A percentile compares a stretch with the other conserved stretches of the same genome.
These are phyloP conservation scores for Ypsolopha sequella DNA, from an alignment of 2,888 invertebrate species.

Conservation along the genomic window DNA sequence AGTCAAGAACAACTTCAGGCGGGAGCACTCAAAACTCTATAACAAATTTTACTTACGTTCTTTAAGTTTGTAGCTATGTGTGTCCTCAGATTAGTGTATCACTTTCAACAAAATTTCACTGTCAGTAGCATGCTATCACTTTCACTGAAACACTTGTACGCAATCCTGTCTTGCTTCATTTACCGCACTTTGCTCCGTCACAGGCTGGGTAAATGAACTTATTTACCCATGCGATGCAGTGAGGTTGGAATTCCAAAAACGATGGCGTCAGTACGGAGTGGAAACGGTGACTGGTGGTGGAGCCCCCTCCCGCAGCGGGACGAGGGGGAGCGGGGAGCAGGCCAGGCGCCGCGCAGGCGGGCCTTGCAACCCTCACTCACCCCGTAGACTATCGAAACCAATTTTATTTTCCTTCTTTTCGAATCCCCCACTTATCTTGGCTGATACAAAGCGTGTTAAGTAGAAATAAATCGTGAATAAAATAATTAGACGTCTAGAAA, in stretches of 20 bases:
- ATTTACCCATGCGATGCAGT: slow-evolving; percentile 1
- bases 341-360: slow-evolving; percentile 11
- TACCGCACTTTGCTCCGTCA: not conserved
- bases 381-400: slow-evolving; percentile 21
- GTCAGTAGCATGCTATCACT: not conserved
- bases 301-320: not conserved
- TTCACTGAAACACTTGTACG: not conserved
- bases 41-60: too few relatives aligned
- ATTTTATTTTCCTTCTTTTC: slow-evolving; percentile 41
- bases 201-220: not conserved
- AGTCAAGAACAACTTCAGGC: too few relatives aligned
- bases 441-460: slow-evolving; percentile 14
- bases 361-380: slow-evolving; percentile 4
- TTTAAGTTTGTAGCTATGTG: too few relatives aligned
- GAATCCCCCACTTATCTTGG: slow-evolving; percentile 35
- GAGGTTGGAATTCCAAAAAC: not conserved
- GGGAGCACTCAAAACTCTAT: too few relatives aligned
- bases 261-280: slow-evolving; percentile 2
- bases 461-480: slow-evolving; percentile 10
- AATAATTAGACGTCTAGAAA: too few relatives aligned
- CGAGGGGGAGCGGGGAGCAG: not conserved
- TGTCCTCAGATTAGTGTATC: too few relatives aligned
- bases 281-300: slow-evolving; percentile 17
- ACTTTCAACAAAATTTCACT: not conserved
- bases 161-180: not conserved